phyloP scores from a whole-genome alignment of 2,888 invertebrate genomes.

The Megaustenia siamemsis region DNA sequence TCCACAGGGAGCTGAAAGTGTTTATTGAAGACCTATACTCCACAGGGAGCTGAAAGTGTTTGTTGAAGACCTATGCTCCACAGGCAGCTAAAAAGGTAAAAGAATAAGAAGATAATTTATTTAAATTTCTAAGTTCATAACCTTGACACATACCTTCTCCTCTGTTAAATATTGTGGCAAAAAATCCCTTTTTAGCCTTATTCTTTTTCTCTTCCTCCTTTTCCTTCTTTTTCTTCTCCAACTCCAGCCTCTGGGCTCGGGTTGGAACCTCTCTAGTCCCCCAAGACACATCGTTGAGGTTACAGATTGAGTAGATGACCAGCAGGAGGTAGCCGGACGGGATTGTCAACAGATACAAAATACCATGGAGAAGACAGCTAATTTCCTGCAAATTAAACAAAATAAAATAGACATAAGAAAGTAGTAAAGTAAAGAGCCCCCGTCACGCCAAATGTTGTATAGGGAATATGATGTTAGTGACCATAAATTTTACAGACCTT shows the following conservation, averaged over 20 bases:
- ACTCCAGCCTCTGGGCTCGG: conserved; percentile 68
- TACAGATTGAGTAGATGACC: conserved; percentile 76
- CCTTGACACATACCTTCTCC: conserved; percentile 36
- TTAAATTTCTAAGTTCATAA: no score
- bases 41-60: no score
- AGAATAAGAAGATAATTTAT: no score
- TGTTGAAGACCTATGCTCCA: no score
- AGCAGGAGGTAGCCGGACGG: conserved; percentile 77
- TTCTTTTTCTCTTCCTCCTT: conserved; percentile 85
- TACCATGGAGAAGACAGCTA: conserved; percentile 55
- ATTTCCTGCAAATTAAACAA: conserved; percentile 32
- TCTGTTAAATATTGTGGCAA: conserved; percentile 52
- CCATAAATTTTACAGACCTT: no score
- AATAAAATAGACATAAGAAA: neutral
- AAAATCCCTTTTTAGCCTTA: conserved; percentile 87
- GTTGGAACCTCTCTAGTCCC: conserved; percentile 77
- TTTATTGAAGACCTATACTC: no score
- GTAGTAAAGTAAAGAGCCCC: neutral
- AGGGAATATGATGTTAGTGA: no score
- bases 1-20: no score
- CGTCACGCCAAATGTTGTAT: neutral
- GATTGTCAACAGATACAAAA: conserved; percentile 75
- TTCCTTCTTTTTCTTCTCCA: conserved; percentile 85
- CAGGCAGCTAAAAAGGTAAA: no score
- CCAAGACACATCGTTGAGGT: conserved; percentile 77